These are phyloP conservation scores for Rhodeus uyekii DNA, from an alignment of 2,797 vertebrate genomes.

Conservation along the genomic window DNA sequence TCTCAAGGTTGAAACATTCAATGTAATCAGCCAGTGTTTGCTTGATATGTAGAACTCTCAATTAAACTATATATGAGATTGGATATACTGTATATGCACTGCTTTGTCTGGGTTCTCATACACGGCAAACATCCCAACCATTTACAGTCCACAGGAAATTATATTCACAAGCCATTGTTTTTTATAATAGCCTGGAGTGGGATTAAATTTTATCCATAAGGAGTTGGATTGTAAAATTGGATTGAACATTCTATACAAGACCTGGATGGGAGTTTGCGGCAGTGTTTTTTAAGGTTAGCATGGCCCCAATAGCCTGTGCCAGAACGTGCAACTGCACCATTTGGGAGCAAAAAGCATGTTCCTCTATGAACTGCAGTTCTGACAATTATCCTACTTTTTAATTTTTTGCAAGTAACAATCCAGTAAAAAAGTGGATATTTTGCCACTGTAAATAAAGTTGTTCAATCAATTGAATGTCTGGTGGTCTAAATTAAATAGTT, in stretches of 20 bases:
- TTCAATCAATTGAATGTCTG: too few relatives aligned
- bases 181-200: neutral
- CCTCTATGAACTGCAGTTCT: neutral
- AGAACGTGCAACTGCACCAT: slow-evolving; percentile 2
- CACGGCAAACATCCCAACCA: neutral
- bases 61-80: slow-evolving; percentile 36
- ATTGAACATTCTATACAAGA: slow-evolving; percentile 1
- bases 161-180: neutral
- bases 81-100: neutral
- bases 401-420: too few relatives aligned
- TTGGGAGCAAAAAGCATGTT: slow-evolving; percentile 1
- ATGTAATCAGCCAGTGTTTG: slow-evolving; percentile 42
- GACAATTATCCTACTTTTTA: too few relatives aligned
- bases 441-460: too few relatives aligned
- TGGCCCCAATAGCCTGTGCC: neutral
- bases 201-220: neutral
- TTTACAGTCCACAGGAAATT: neutral
- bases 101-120: neutral
- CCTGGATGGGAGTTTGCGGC: neutral
- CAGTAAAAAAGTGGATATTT: too few relatives aligned
- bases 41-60: slow-evolving; percentile 32
- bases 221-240: neutral
- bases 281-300: neutral
- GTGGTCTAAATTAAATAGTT: too few relatives aligned
- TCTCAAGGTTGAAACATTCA: slow-evolving; percentile 47